Base-by-base conservation (phyloP, 2,888 invertebrate species). In the Dorcus parallelipipedus region DNA sequence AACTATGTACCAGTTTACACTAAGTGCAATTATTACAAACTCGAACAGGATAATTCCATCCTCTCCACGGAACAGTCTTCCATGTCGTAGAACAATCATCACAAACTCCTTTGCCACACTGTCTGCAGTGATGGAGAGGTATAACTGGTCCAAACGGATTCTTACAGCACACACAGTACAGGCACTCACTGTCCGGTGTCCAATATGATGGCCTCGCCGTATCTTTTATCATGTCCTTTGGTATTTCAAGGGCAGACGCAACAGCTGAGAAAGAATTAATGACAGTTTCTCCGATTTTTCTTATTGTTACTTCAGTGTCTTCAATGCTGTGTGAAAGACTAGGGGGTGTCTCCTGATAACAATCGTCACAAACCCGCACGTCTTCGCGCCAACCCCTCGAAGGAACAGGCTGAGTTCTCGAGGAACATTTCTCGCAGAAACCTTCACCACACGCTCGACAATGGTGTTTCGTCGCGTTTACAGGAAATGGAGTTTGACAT, bases 391-490 rank as follows among this genome's bases (percentile, higher is more conserved):
- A 91, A 55, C 90, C 90, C 62, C 86, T 80, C 9, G 84, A 82
- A 9, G 90, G 90, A 14, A 92, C 91, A 14, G 86, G 83, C 68
- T 85, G 81, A 53, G 80, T 80, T 54, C 83, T 81, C n/a, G 83
- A 82, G 2, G 90, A 89, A 71, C 92, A 93, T 4, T 73, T 73
- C 62, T 87, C 85, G 73, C 92, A 93, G 70, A 91, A 91, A 0
- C 91, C 92, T 72, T 89, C 86, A 0, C 91, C 91, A 75, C 92
- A 92, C 0, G 86, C 81, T 52, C 91, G 84, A 70, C 91, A 91
- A 70, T 91, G 91, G 71, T 89, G 90, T 67, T 88, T 89, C 14
- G 82, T 80, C 23, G 83, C 83, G 41, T 79, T 79, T 50, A 78
- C 73, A 52, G 80, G 78, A 69, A 89, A 88, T 49, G 78, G 75